Evolutionary conservation across 2,888 invertebrate genomes (phyloP).

Genomic region (Yponomeuta plumbellus): DNA sequence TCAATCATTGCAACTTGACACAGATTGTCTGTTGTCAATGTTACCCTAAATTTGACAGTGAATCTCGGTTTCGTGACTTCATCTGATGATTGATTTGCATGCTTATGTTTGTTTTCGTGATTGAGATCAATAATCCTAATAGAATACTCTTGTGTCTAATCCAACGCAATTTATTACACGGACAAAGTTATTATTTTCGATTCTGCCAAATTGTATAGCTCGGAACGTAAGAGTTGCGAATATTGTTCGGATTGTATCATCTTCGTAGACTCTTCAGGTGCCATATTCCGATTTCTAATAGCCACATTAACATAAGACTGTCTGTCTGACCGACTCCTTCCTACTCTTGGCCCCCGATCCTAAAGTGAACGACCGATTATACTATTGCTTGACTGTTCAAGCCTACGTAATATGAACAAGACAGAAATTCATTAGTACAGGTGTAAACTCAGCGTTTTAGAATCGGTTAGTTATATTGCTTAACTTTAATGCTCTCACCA

Average conservation of each 20-base stretch:
- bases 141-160: background rate
- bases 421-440: background rate
- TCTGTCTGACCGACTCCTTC: conserved; percentile 7
- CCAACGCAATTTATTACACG: background rate
- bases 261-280: conserved; percentile 35
- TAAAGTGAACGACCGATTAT: background rate
- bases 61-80: background rate
- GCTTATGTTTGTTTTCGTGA: background rate
- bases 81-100: background rate
- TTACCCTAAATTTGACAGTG: background rate
- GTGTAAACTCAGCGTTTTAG: background rate
- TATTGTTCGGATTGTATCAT: conserved; percentile 34
- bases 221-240: background rate
- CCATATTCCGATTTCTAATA: conserved; percentile 64
- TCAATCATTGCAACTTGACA: background rate
- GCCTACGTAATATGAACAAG: background rate
- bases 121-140: background rate
- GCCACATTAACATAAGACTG: conserved; percentile 58
- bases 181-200: too few relatives aligned
- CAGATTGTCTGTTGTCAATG: background rate
- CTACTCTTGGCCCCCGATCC: background rate
- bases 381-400: background rate
- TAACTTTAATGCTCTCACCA: background rate
- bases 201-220: too few relatives aligned
- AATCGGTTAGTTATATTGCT: background rate